Evolutionary conservation across 2,113 vertebrate species (phyloP), one percentile per base, ranked within the genome.

Genomic region (Pedionomus torquatus): DNA sequence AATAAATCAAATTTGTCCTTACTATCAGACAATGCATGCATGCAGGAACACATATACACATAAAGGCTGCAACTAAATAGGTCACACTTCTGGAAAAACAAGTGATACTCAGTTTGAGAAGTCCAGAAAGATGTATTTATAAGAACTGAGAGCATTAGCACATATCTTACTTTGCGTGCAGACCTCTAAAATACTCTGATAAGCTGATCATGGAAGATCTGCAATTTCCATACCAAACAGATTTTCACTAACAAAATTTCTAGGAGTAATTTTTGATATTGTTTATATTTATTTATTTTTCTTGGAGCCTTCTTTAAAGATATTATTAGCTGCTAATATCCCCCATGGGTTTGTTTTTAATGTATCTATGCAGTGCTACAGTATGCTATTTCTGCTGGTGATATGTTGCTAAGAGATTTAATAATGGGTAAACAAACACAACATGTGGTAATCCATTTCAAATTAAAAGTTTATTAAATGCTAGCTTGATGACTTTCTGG

Each of bases 391-490:
- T 97, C 97, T 97, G 97, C 95, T 96, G 97, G 96, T 97, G 97
- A 98, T 98, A 96, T 94, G 98, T 97, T 98, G 98, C 97, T 98
- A 97, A 98, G 98, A 98, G 98, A 98, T 98, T 98, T 98, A 98
- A 98, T 98, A 98, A 98, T 97, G 97, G 96, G 98, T 98, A 98
- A 98, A 98, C 98, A 98, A 98, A 98, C 98, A 98, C 98, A 98
- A 98, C 98, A 98, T 98, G 98, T 98, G 98, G 98, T 98, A 98
- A 98, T 98, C 98, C 98, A 98, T 98, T 98, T 98, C 98, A 98
- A 98, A 98, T 98, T 98, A 98, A 98, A 98, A 98, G 98, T 98
- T 98, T 98, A 98, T 98, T 98, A 98, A 98, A 98, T 33, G 95
- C 97, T 97, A 96, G 94, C 97, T 98, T 98, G 98, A 98, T 98